Percentiles rank a stretch among this genome's conserved stretches.
phyloP scores from a whole-genome alignment of 2,113 vertebrate species.

The Rhombomys opimus region DNA sequence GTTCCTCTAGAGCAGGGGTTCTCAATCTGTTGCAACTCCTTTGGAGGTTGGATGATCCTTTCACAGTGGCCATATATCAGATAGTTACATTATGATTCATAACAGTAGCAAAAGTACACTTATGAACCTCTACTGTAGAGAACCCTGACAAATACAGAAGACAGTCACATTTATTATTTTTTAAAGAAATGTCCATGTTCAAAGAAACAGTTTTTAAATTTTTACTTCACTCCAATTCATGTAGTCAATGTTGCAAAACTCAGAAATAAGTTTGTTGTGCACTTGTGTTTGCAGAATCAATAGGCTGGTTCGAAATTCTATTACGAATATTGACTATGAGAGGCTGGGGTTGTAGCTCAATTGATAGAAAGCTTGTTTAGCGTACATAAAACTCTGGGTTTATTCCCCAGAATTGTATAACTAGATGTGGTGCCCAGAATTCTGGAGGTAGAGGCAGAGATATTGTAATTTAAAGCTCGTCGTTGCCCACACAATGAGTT shows the following conservation, averaged over 20 bases:
- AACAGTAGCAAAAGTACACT: neutral
- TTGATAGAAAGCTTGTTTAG: neutral
- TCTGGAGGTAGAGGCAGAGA: neutral
- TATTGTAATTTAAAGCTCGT: neutral
- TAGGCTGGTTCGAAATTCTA: neutral
- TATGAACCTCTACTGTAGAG: neutral
- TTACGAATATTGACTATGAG: neutral
- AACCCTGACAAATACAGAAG: neutral
- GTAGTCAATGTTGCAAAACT: neutral
- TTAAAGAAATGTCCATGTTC: neutral
- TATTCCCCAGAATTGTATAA: neutral
- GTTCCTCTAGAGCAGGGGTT: neutral
- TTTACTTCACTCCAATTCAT: neutral
- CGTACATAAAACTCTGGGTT: neutral
- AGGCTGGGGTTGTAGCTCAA: neutral
- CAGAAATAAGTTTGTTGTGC: neutral
- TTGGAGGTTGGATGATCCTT: neutral
- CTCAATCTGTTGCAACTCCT: neutral
- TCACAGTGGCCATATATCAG: neutral
- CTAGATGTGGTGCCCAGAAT: neutral
- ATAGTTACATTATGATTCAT: neutral
- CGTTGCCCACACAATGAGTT: neutral
- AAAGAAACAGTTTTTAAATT: conserved; percentile 5
- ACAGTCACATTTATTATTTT: neutral
- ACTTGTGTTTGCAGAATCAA: neutral